Conservation (phyloP, 2,113 vertebrate genomes). For the Dicentrarchus labrax region DNA sequence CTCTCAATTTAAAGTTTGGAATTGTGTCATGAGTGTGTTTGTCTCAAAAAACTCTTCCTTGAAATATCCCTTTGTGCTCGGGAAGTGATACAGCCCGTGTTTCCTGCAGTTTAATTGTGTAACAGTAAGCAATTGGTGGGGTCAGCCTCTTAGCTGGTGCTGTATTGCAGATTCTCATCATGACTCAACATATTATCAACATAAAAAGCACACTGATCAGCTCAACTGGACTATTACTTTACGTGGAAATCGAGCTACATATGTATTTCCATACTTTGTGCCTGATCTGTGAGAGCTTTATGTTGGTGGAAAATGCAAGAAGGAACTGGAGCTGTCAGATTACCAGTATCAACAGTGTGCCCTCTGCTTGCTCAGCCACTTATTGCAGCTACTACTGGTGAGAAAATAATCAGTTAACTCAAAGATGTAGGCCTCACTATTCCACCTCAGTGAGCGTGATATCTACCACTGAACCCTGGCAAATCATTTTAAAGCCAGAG, state of each 20-base stretch:
- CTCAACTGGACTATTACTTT: background rate
- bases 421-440: constrained; percentile 1
- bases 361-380: constrained; percentile 31
- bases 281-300: background rate
- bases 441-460: background rate
- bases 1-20: no score
- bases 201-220: background rate
- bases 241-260: background rate
- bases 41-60: background rate
- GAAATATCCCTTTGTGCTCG: background rate
- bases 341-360: background rate
- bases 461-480: background rate
- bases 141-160: background rate
- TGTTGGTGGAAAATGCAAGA: no score
- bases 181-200: background rate
- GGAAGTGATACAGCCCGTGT: background rate
- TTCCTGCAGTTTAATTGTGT: background rate
- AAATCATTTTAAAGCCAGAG: constrained; percentile 21
- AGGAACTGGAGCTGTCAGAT: background rate
- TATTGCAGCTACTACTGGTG: constrained; percentile 19
- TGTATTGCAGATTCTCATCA: background rate
- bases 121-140: background rate
- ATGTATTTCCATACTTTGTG: background rate
- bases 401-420: constrained; percentile 24
- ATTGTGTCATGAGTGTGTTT: no score